Evolutionary conservation across 1,140 invertebrate genomes (phyloP), one percentile per base, ranked within the genome.

Genomic region (Magallana gigas): DNA sequence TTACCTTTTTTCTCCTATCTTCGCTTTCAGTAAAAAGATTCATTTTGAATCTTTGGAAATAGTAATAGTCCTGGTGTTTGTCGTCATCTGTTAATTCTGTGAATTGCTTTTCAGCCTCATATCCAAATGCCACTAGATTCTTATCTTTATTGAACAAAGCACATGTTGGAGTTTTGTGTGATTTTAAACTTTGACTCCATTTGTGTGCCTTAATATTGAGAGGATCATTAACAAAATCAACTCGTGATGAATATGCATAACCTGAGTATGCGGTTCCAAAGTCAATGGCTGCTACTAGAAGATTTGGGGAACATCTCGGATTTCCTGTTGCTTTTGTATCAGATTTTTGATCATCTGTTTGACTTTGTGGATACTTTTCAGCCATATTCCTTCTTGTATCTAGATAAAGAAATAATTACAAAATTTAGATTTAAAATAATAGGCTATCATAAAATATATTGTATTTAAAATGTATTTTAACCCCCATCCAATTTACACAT

Each of bases 41-140:
- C 87, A 88, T 88, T 64, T 88, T 88, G 23, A 88, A 86, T 71
- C 60, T 60, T 59, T 60, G 59, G 59, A 88, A 88, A 82, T 68
- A 86, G 7, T 86, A 86, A 80, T 81, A 88, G 8, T 85, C 23
- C 8, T 4, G 0, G 16, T 83, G 84, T 11, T 88, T 57, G 8
- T 86, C 12, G 1, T 64, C 56, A 0, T 58, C 62, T 0, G 85
- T 29, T n/a, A 85, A 80, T 8, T 83, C 57, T 58, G 36, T n/a
- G 81, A 83, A 88, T 56, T 83, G 58, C 58, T 86, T 62, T 23
- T 83, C 84, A 36, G 87, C 87, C 9, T 88, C 84, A 60, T 76
- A 85, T 60, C 87, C 87, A 76, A 88, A 88, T 7, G 29, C 29
- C 29, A 71, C 36, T 6, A 88, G 83, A 57, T 82, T 59, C 18